A percentile compares a stretch with the other conserved stretches of the same genome.
phyloP scores from a whole-genome alignment of 2,797 vertebrate genomes.

The Darevskia nairensis region DNA sequence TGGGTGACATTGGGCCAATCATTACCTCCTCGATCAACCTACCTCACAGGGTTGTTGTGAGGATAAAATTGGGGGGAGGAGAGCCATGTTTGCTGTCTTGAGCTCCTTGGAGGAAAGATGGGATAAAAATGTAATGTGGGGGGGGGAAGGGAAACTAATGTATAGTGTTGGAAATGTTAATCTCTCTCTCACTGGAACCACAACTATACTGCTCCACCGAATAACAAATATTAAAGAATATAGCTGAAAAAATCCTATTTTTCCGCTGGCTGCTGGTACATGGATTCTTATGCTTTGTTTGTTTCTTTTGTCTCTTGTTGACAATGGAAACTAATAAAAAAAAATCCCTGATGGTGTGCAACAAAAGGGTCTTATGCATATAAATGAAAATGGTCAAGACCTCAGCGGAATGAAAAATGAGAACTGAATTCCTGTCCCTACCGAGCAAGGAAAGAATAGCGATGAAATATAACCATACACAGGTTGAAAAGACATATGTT shows the following conservation, averaged over 20 bases:
- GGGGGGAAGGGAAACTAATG: neutral
- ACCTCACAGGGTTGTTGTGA: no score
- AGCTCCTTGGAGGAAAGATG: no score
- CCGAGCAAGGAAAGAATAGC: neutral
- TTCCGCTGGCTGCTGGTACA: constrained; percentile 8
- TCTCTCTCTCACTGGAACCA: neutral
- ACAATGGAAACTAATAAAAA: constrained; percentile 42
- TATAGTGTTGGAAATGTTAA: neutral
- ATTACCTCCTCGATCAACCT: no score
- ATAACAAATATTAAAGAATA: neutral
- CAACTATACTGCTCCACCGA: neutral
- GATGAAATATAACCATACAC: constrained; percentile 37
- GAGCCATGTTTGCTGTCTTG: no score
- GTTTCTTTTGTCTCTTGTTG: neutral
- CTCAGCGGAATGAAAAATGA: constrained; percentile 38
- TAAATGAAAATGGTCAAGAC: constrained; percentile 45
- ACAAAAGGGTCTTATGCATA: neutral
- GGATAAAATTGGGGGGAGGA: no score
- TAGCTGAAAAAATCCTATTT: constrained; percentile 10
- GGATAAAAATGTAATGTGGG: no score
- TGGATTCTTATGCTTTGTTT: constrained; percentile 24
- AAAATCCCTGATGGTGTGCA: constrained; percentile 17
- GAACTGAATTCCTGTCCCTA: neutral
- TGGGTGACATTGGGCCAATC: no score
- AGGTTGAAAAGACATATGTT: constrained; percentile 36